Percentiles rank a stretch among this genome's conserved stretches.
Conservation (phyloP, 2,797 vertebrate species). For the Acanthopagrus latus region DNA sequence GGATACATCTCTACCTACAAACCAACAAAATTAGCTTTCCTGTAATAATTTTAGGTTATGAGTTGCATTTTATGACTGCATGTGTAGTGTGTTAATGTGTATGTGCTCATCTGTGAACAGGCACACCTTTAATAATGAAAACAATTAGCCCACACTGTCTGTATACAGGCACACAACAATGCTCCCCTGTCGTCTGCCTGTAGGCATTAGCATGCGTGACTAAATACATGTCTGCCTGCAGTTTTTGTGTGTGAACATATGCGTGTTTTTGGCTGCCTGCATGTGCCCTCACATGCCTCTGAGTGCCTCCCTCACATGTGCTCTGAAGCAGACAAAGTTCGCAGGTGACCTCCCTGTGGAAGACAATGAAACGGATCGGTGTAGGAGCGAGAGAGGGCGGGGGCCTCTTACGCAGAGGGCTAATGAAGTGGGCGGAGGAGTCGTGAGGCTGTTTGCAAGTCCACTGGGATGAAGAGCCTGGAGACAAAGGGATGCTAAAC, state of each 20-base stretch:
- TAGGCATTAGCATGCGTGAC: neutral
- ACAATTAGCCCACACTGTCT: neutral
- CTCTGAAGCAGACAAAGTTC: conserved; percentile 51
- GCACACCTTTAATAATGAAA: neutral
- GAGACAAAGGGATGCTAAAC: conserved; percentile 75
- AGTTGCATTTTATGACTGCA: neutral
- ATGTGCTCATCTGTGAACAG: neutral
- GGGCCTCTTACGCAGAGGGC: conserved; percentile 39
- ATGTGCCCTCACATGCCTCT: conserved; percentile 18
- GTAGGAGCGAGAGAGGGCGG: conserved; percentile 16
- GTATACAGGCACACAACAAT: neutral
- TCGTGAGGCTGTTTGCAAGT: conserved; percentile 15
- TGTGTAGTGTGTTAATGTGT: neutral
- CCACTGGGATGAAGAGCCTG: conserved; percentile 50
- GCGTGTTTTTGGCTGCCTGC: conserved; percentile 4
- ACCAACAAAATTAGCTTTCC: neutral
- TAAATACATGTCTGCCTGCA: neutral
- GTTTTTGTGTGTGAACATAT: neutral
- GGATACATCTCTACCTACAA: neutral
- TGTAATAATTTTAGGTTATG: neutral
- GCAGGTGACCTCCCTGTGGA: conserved; percentile 64
- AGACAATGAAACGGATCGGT: conserved; percentile 44
- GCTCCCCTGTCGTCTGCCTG: neutral
- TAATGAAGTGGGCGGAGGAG: conserved; percentile 66
- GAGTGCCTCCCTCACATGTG: conserved; percentile 23